Conservation (phyloP, 2,888 invertebrate species). For the Pachycephus smyrnensis region DNA sequence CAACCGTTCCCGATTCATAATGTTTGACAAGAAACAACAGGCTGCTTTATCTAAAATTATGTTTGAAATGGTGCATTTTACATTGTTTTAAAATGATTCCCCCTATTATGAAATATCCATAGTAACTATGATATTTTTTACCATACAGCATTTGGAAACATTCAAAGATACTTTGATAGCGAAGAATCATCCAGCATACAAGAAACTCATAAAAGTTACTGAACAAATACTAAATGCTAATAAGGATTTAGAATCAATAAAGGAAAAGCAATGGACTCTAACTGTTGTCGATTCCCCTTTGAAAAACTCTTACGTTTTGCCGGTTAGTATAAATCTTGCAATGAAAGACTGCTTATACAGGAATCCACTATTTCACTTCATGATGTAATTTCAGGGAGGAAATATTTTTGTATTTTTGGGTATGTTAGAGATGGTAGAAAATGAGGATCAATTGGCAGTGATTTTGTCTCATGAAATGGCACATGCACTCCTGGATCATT, state of each 20-base stretch:
- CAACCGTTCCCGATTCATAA: constrained; percentile 68
- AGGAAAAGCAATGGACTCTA: constrained; percentile 68
- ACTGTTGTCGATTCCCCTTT: constrained; percentile 66
- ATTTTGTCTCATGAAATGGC: constrained; percentile 74
- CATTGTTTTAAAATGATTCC: background rate
- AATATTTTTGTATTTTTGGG: constrained; percentile 72
- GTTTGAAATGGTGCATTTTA: constrained; percentile 50
- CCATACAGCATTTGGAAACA: constrained; percentile 54
- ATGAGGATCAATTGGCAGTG: constrained; percentile 71
- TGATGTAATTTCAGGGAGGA: constrained; percentile 66
- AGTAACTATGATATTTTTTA: constrained; percentile 8
- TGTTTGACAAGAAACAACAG: constrained; percentile 67
- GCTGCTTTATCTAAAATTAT: constrained; percentile 60
- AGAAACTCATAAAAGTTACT: constrained; percentile 62
- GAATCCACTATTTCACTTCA: constrained; percentile 3
- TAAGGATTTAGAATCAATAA: constrained; percentile 66
- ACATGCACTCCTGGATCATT: constrained; percentile 71
- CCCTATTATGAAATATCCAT: background rate
- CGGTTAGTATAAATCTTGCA: constrained; percentile 46
- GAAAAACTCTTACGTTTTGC: constrained; percentile 71
- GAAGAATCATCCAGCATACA: constrained; percentile 59
- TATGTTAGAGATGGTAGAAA: constrained; percentile 67
- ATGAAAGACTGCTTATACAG: background rate
- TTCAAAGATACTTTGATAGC: constrained; percentile 54
- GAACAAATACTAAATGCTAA: constrained; percentile 66